Conservation (phyloP, 2,113 vertebrate species). For the Machaerirhynchus nigripectus region DNA sequence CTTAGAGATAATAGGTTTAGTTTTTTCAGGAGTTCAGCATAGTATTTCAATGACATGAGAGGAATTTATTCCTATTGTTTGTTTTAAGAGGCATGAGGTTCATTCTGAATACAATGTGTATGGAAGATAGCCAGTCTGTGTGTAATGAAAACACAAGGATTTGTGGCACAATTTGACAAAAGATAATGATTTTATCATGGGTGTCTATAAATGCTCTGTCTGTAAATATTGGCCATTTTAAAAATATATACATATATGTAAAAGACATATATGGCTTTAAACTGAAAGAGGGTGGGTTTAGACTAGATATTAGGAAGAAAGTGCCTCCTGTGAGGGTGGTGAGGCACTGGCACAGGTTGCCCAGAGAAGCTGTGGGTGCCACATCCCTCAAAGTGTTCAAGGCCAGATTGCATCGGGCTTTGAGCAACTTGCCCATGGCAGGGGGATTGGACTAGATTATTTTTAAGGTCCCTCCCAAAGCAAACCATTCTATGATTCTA, state of each 20-base stretch:
- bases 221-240: background rate
- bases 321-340: background rate
- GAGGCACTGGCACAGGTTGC: background rate
- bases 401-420: background rate
- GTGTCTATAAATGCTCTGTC: background rate
- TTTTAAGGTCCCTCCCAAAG: background rate
- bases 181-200: background rate
- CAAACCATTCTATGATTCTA: background rate
- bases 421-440: background rate
- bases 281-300: background rate
- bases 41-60: background rate
- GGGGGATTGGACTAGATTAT: fast-evolving
- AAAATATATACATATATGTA: too few relatives aligned
- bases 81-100: background rate
- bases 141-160: background rate
- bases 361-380: background rate
- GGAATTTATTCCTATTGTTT: background rate
- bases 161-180: background rate
- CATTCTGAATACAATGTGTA: background rate
- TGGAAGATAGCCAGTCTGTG: background rate
- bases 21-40: background rate
- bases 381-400: background rate
- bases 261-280: background rate
- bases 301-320: background rate
- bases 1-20: background rate